Base-by-base conservation (phyloP, 1,140 invertebrate genomes). In the Limonius californicus region DNA sequence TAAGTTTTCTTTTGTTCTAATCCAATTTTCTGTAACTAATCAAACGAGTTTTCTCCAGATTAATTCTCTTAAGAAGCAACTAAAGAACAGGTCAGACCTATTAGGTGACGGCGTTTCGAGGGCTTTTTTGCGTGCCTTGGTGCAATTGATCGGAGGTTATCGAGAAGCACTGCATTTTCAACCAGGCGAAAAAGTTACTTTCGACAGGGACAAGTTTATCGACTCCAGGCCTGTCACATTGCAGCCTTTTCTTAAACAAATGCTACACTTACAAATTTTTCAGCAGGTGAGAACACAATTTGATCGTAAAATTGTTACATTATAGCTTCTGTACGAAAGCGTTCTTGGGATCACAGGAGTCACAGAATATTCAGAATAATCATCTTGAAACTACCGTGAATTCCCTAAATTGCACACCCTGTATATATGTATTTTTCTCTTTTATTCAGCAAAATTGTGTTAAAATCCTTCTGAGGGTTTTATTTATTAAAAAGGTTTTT, bases 211-310 rank as follows among this genome's bases (percentile, higher is more conserved):
- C 68, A 84, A 85, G 54, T 97, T 97, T 76, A 87, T 97, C 8
- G 87, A 87, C 74, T 91, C 89, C 30, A 82, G 93, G 59, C 86
- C 90, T 21, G 78, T 86, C 57, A 83, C 87, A 4, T 87, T 95
- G 82, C 91, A 94, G 73, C 88, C 91, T 1, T 96, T 96, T 79
- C 80, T 97, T 19, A 82, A 86, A 69, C 91, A 94, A 80, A 94
- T 98, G 87, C 80, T 97, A 50, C 86, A 95, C 61, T 81, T 96
- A 12, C 95, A 98, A 80, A 96, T 97, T 69, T 98, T 98, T 79
- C 90, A 92, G 73, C 93, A 96, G 84, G 90, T 92, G 76, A 39
- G n/a, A n/a, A n/a, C n/a, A n/a, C n/a, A n/a, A n/a, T n/a, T n/a
- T n/a, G n/a, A n/a, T n/a, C n/a, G n/a, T n/a, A 32, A 32, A 32